Conservation (phyloP, 2,888 invertebrate genomes). For the Hyles lineata region DNA sequence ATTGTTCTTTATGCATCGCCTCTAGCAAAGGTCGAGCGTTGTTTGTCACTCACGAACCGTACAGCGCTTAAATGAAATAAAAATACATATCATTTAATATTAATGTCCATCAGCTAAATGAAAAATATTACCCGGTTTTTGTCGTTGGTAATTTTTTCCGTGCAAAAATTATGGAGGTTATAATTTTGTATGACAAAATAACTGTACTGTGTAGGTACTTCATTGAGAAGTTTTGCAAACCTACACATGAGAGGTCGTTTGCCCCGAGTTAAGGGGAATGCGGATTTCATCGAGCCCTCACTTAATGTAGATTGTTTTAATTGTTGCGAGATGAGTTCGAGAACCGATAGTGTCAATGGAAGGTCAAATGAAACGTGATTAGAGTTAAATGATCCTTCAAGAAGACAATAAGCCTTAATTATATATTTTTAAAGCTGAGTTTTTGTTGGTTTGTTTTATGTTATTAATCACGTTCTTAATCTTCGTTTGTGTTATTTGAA, state of each 20-base stretch:
- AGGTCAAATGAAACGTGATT: slow-evolving; percentile 65
- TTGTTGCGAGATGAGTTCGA: slow-evolving; percentile 62
- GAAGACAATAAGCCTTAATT: slow-evolving; percentile 31
- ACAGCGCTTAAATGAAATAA: slow-evolving; percentile 41
- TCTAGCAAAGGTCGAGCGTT: slow-evolving; percentile 43
- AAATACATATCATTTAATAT: slow-evolving; percentile 36
- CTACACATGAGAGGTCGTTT: slow-evolving; percentile 28
- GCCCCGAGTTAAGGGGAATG: slow-evolving; percentile 52
- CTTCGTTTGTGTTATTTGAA: not conserved
- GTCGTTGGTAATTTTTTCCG: slow-evolving; percentile 21
- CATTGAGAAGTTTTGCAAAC: slow-evolving; percentile 32
- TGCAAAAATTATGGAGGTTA: slow-evolving; percentile 21
- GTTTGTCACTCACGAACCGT: slow-evolving; percentile 44
- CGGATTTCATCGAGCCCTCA: slow-evolving; percentile 57
- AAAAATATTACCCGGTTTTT: slow-evolving; percentile 20
- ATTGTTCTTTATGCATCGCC: slow-evolving; percentile 31
- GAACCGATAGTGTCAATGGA: slow-evolving; percentile 67
- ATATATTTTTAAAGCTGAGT: slow-evolving; percentile 17
- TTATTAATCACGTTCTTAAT: slow-evolving; percentile 17
- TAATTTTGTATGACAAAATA: slow-evolving; percentile 21
- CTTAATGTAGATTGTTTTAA: slow-evolving; percentile 70
- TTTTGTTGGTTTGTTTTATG: slow-evolving; percentile 15
- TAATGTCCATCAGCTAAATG: slow-evolving; percentile 37
- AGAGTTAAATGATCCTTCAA: slow-evolving; percentile 45
- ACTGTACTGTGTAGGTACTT: slow-evolving; percentile 27